Conservation (phyloP, 2,797 vertebrate genomes). For the Chaetodon trifasciatus region DNA sequence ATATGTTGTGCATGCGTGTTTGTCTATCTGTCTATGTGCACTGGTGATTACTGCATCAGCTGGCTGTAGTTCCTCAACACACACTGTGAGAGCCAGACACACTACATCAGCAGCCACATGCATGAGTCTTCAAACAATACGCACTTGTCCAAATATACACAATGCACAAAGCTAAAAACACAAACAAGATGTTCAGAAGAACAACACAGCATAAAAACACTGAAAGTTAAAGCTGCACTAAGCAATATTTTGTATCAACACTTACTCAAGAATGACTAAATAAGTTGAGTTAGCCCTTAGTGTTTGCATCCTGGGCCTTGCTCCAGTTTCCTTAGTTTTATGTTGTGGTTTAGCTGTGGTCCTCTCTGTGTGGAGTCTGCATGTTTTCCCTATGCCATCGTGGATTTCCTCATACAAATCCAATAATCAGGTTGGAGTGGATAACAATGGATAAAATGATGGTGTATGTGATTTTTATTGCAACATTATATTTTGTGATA, state of each 20-base stretch:
- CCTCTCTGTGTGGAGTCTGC: neutral
- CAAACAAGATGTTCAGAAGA: slow-evolving; percentile 2
- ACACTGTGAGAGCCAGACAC: slow-evolving; percentile 28
- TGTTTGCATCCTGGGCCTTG: slow-evolving; percentile 5
- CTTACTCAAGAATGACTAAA: too few species aligned
- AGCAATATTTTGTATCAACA: slow-evolving; percentile 7
- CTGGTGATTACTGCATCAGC: slow-evolving; percentile 56
- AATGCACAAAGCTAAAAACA: neutral
- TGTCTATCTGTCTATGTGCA: slow-evolving; percentile 51
- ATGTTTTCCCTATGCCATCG: neutral
- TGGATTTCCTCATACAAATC: slow-evolving; percentile 4
- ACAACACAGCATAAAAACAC: neutral
- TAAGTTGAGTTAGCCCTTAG: neutral
- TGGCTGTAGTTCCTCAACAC: slow-evolving; percentile 28
- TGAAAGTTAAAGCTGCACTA: slow-evolving; percentile 7
- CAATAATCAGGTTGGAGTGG: neutral
- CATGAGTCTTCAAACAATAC: neutral
- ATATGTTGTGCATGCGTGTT: slow-evolving; percentile 51
- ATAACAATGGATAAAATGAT: neutral
- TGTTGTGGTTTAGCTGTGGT: neutral
- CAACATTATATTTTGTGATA: neutral
- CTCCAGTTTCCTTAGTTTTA: slow-evolving; percentile 1
- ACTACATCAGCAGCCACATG: slow-evolving; percentile 18
- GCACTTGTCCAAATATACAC: slow-evolving; percentile 8
- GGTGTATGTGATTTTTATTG: neutral